A percentile compares a stretch with the other conserved stretches of the same genome.
These are phyloP conservation scores for Poecile montanus DNA, from an alignment of 2,797 vertebrate genomes.

Conservation along the genomic window DNA sequence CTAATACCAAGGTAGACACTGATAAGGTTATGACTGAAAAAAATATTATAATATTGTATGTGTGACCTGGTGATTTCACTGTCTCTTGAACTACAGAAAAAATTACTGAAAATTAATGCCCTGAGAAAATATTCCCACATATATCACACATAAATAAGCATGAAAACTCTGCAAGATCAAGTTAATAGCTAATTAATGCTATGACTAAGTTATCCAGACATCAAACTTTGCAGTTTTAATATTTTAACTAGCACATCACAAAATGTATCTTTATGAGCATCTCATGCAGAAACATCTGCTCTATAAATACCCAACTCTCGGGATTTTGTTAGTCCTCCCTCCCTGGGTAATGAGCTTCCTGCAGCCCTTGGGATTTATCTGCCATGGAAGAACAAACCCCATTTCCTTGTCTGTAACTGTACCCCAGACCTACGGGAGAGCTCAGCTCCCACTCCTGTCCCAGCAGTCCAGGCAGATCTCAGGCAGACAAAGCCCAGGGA, in stretches of 20 bases:
- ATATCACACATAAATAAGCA: constrained; percentile 3
- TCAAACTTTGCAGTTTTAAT: not conserved
- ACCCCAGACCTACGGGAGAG: not conserved
- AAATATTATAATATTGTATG: not conserved
- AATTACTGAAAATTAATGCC: not conserved
- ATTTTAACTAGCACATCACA: not conserved
- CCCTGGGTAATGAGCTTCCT: not conserved
- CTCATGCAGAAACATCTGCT: not conserved
- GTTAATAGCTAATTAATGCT: constrained; percentile 30
- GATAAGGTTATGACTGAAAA: not conserved
- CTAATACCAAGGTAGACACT: not conserved
- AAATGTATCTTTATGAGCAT: not conserved
- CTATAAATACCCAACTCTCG: not conserved
- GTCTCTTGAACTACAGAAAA: not conserved
- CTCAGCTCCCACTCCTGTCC: not conserved
- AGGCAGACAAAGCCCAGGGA: not conserved
- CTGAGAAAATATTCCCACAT: not conserved
- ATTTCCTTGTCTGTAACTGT: not conserved
- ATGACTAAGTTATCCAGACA: not conserved
- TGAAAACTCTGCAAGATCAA: constrained; percentile 6
- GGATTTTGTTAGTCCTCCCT: not conserved
- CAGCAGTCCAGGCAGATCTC: not conserved
- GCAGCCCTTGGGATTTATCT: not conserved
- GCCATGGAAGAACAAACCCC: not conserved
- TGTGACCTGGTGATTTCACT: not conserved